Percentiles rank a stretch among this genome's conserved stretches.
Conservation (phyloP, 2,888 invertebrate species). For the Helleia helle region DNA sequence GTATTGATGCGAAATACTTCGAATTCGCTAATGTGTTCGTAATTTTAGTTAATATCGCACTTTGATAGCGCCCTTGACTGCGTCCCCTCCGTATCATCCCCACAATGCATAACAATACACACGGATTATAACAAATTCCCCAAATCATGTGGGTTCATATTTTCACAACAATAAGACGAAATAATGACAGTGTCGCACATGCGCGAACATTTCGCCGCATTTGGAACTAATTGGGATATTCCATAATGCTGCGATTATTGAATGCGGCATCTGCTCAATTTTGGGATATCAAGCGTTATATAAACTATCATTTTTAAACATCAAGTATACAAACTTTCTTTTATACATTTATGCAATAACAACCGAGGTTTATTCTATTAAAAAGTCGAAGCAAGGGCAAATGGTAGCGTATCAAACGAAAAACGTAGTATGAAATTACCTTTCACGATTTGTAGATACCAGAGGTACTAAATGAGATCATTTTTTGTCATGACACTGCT, state of each 20-base stretch:
- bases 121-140: constrained; percentile 70
- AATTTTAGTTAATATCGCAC: too few species aligned
- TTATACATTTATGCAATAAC: neutral
- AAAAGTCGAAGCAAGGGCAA: constrained; percentile 42
- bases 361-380: neutral
- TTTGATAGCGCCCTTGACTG: constrained; percentile 29
- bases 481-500: constrained; percentile 43
- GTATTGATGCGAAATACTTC: constrained; percentile 28
- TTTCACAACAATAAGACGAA: constrained; percentile 67
- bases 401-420: constrained; percentile 57
- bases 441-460: constrained; percentile 63
- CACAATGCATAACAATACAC: constrained; percentile 53
- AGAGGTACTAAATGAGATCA: constrained; percentile 58
- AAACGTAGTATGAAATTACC: constrained; percentile 69
- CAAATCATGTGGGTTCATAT: constrained; percentile 70
- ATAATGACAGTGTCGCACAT: constrained; percentile 65
- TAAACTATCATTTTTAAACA: neutral
- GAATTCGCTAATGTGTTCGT: too few species aligned
- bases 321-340: neutral
- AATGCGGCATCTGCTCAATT: constrained; percentile 54
- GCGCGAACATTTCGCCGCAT: constrained; percentile 61
- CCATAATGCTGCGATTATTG: constrained; percentile 53
- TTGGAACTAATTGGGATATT: constrained; percentile 71
- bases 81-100: constrained; percentile 45
- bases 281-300: neutral